Base-by-base conservation (phyloP, 2,888 invertebrate species). In the Nomada lathburiana region DNA sequence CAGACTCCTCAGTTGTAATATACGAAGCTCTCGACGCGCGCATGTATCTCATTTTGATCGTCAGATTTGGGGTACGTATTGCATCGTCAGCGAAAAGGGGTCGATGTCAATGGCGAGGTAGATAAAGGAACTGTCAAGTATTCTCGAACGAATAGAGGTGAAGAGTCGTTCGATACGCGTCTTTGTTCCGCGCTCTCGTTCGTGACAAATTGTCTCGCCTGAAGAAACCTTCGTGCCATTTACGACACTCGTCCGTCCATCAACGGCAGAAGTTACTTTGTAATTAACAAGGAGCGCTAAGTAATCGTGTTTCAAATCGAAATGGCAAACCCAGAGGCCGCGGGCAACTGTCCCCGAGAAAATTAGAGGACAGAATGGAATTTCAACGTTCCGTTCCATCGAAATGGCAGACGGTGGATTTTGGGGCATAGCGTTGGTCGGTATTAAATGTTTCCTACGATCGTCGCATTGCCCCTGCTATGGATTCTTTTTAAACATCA, bases 91-190 rank as follows among this genome's bases (percentile, higher is more conserved):
- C 82, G 44, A 82, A 85, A 80, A 59, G 50, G 60, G 75, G 75
- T 59, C 76, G 87, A 82, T 78, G 80, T 85, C 87, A 86, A 87
- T 83, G 85, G 81, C 86, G 80, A 80, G 76, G 70, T 74, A 82
- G 81, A 89, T 88, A 91, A 90, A 89, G 86, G 82, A 88, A 87
- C 83, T 76, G 88, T 89, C 89, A 83, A 91, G 91, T 72, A 81
- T 87, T 75, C 90, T 90, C 83, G 82, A 80, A 74, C 84, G 86
- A 86, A 86, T 83, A 72, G 89, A 88, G 83, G 83, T 76, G 84
- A 85, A 86, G 87, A 84, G 85, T 84, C 76, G 85, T 88, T 90
- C 86, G 82, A 88, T 88, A 86, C 82, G 79, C 74, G 85, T 86
- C 88, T 88, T 86, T 87, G 86, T 88, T 72, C 73, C 74, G 73